Evolutionary conservation across 1,140 invertebrate species (phyloP).

Genomic region (Drosophila prosaltans): DNA sequence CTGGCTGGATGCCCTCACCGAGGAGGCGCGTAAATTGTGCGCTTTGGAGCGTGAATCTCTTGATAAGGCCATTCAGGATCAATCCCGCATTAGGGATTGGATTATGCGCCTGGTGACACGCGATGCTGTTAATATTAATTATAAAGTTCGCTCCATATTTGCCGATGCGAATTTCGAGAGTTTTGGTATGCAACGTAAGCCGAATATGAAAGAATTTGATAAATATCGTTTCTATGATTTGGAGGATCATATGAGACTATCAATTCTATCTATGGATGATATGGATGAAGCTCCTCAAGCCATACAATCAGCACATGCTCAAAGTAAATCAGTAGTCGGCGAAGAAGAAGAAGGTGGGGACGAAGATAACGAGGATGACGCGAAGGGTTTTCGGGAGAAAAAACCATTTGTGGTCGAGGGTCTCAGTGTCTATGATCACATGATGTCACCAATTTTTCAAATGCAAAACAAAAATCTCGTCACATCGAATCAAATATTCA

Average conservation of each 20-base stretch:
- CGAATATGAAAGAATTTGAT: conserved; percentile 49
- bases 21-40: conserved; percentile 79
- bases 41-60: conserved; percentile 73
- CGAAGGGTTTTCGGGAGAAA: conserved; percentile 12
- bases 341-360: conserved; percentile 7
- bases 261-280: conserved; percentile 42
- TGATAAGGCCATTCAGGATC: conserved; percentile 74
- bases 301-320: no score
- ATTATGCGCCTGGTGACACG: conserved; percentile 82
- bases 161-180: conserved; percentile 82
- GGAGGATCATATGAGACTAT: conserved; percentile 62
- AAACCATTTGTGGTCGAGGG: conserved; percentile 70
- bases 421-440: conserved; percentile 81
- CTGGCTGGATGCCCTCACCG: conserved; percentile 66
- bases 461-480: conserved; percentile 83
- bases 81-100: conserved; percentile 82
- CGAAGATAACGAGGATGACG: conserved; percentile 6
- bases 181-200: conserved; percentile 67
- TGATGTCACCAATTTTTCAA: conserved; percentile 74
- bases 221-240: conserved; percentile 70
- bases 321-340: conserved; percentile 10
- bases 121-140: conserved; percentile 71
- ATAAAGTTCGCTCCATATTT: conserved; percentile 83
- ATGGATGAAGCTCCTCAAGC: conserved; percentile 28
- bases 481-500: conserved; percentile 80